phyloP scores from a whole-genome alignment of 2,797 vertebrate genomes.

The Gymnopithys bicolor region DNA sequence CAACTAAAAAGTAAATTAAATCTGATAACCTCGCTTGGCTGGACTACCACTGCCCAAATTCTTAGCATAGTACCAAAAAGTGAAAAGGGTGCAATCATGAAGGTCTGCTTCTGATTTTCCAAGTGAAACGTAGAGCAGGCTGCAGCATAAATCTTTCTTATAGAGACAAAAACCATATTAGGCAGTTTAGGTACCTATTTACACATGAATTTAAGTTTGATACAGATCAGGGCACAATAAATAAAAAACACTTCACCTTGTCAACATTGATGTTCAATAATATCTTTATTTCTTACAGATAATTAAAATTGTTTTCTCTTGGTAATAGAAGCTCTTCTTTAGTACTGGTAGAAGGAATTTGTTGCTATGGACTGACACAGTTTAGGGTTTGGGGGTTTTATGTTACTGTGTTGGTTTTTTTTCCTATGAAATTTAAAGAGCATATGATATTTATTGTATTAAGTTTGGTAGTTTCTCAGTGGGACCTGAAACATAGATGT shows the following conservation, averaged over 20 bases:
- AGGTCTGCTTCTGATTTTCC: neutral
- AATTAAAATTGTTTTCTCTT: neutral
- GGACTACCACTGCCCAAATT: neutral
- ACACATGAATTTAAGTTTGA: neutral
- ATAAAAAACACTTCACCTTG: neutral
- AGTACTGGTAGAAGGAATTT: neutral
- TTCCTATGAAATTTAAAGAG: neutral
- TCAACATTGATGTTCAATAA: neutral
- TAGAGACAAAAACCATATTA: neutral
- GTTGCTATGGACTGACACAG: neutral
- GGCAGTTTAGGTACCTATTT: neutral
- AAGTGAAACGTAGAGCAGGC: neutral
- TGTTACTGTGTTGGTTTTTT: neutral
- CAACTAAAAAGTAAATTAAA: neutral
- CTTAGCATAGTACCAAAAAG: neutral
- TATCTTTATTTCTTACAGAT: neutral
- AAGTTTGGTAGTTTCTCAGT: neutral
- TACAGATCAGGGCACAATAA: neutral
- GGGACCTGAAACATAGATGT: neutral
- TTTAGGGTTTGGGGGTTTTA: neutral
- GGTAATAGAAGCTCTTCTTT: neutral
- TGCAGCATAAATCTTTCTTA: neutral
- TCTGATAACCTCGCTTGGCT: neutral
- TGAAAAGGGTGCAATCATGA: rapidly evolving
- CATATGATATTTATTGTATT: neutral